phyloP scores from a whole-genome alignment of 2,888 invertebrate species.

The Punctoribates punctum region DNA sequence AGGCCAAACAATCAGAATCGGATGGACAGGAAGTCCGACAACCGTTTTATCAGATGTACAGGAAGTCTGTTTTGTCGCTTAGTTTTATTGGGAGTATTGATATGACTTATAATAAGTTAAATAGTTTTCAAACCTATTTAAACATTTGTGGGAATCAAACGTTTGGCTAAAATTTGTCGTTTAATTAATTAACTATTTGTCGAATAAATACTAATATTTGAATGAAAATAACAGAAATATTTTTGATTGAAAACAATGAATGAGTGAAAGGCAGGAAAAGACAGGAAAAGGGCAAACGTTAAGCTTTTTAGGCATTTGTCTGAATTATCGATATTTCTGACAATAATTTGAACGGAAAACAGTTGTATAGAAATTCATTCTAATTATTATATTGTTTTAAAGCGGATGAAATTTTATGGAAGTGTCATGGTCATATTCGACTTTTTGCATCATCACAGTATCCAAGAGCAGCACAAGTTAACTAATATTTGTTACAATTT shows the following conservation, averaged over 20 bases:
- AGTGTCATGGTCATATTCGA: not conserved
- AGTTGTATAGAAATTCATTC: not conserved
- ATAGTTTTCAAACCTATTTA: not conserved
- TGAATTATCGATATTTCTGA: not conserved
- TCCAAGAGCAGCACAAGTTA: no score
- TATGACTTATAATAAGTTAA: not conserved
- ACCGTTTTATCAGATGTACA: constrained; percentile 25
- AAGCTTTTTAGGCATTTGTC: not conserved
- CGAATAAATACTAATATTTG: not conserved
- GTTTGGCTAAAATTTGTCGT: not conserved
- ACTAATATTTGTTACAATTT: no score
- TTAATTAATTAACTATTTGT: constrained; percentile 7
- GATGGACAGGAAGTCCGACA: constrained; percentile 31
- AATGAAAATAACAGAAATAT: not conserved
- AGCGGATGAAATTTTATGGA: not conserved
- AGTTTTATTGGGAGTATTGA: not conserved
- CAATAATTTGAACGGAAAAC: not conserved
- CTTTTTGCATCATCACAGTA: no score
- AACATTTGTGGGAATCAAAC: constrained; percentile 24
- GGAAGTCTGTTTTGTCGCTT: constrained; percentile 29
- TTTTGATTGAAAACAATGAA: not conserved
- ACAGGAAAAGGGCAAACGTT: not conserved
- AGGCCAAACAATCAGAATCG: not conserved
- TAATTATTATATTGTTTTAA: not conserved
- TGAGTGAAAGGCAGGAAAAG: constrained; percentile 2